phyloP scores from a whole-genome alignment of 2,888 invertebrate species.

The Nesidiocoris tenuis region DNA sequence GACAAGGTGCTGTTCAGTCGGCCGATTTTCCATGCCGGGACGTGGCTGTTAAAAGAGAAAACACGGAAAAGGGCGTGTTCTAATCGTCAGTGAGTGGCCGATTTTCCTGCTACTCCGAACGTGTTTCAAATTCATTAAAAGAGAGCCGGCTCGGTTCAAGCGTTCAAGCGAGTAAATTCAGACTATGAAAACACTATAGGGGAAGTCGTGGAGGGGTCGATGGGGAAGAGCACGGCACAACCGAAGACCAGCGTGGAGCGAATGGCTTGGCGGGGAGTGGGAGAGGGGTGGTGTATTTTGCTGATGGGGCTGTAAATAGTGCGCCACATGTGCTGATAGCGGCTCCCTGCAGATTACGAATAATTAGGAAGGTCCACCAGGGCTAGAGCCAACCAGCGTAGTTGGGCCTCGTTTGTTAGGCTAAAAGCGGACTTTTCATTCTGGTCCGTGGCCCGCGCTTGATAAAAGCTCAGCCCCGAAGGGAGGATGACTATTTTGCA shows the following conservation, averaged over 20 bases:
- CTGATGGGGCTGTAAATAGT: conserved; percentile 41
- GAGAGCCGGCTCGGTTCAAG: conserved; percentile 1
- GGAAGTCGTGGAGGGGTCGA: background rate
- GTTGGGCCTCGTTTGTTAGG: conserved; percentile 26
- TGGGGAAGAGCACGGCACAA: background rate
- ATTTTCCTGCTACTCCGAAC: conserved; percentile 4
- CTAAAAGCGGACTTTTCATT: conserved; percentile 31
- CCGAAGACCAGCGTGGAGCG: background rate
- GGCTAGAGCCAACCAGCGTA: background rate
- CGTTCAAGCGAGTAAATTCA: background rate
- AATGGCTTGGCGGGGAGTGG: background rate
- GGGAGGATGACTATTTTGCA: background rate
- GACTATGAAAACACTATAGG: background rate
- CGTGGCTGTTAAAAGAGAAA: background rate
- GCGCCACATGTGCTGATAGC: conserved; percentile 42
- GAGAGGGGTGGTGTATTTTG: conserved; percentile 8
- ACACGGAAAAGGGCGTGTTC: conserved; percentile 10
- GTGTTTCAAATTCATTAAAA: conserved; percentile 41
- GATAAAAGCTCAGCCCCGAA: background rate
- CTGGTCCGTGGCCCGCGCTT: background rate
- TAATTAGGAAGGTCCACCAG: conserved; percentile 28
- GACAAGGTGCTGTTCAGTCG: too few relatives aligned
- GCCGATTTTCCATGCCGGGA: too few relatives aligned
- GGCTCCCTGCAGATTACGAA: conserved; percentile 35
- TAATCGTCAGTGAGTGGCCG: conserved; percentile 24